phyloP scores from a whole-genome alignment of 2,888 invertebrate genomes.

The Gibbula magus region DNA sequence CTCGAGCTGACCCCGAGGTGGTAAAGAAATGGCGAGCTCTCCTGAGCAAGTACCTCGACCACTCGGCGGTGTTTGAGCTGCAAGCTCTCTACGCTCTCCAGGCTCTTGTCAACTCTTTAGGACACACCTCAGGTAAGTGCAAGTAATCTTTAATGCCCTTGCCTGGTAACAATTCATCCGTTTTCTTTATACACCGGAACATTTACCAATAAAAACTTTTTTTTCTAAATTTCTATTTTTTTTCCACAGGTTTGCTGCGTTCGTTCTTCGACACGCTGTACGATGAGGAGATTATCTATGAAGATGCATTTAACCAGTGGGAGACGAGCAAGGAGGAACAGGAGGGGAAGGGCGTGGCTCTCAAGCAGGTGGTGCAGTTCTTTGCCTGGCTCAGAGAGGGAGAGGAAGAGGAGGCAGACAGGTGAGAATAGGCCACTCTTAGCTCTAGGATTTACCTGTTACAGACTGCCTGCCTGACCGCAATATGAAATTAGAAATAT shows the following conservation, averaged over 20 bases:
- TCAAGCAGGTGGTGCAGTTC: constrained; percentile 82
- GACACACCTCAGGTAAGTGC: constrained; percentile 82
- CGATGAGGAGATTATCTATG: constrained; percentile 86
- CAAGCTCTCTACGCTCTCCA: constrained; percentile 91
- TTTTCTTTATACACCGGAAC: too few species aligned
- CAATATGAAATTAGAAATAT: constrained; percentile 2
- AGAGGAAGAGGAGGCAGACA: constrained; percentile 54
- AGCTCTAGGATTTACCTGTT: not conserved
- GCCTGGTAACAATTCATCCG: too few species aligned
- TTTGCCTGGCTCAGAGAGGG: constrained; percentile 71
- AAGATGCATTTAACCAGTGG: constrained; percentile 89
- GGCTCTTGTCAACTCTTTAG: constrained; percentile 84
- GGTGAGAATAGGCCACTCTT: constrained; percentile 1
- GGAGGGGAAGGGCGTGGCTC: constrained; percentile 87
- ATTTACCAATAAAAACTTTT: too few species aligned
- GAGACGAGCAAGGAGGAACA: constrained; percentile 83
- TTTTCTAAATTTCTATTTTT: too few species aligned
- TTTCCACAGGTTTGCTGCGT: constrained; percentile 82
- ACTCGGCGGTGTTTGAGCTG: constrained; percentile 83
- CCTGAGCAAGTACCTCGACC: constrained; percentile 84
- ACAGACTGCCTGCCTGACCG: not conserved
- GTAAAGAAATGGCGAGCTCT: constrained; percentile 78
- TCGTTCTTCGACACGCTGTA: constrained; percentile 86
- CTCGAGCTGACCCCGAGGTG: constrained; percentile 71
- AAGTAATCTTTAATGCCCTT: too few species aligned